Evolutionary conservation across 2,797 vertebrate genomes (phyloP).

Genomic region (Spinibarbus caldwelli): DNA sequence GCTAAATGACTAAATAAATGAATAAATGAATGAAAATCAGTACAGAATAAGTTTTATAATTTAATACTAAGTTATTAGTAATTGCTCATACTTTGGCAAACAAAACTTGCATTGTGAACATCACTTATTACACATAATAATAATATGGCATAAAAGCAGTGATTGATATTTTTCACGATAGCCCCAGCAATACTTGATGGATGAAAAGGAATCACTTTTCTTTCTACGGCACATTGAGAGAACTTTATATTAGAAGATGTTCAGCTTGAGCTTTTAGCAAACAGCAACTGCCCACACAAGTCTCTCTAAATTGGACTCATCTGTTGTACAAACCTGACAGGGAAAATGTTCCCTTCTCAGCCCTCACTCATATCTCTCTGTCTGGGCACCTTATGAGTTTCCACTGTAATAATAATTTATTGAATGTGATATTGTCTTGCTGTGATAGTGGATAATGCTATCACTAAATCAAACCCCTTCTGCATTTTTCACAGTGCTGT

Average conservation of each 20-base stretch:
- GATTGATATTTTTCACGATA: neutral
- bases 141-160: neutral
- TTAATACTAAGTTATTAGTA: neutral
- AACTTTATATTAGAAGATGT: slow-evolving; percentile 23
- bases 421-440: slow-evolving; percentile 28
- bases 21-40: too few species aligned
- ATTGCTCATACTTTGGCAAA: neutral
- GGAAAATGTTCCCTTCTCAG: slow-evolving; percentile 25
- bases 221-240: neutral
- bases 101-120: neutral
- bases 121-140: neutral
- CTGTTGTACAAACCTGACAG: slow-evolving; percentile 26
- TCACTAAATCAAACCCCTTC: slow-evolving; percentile 28
- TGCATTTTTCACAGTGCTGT: neutral
- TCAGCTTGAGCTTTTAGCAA: slow-evolving; percentile 23
- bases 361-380: slow-evolving; percentile 8
- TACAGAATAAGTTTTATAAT: neutral
- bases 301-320: slow-evolving; percentile 38
- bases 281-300: slow-evolving; percentile 35
- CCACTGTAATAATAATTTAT: slow-evolving; percentile 29
- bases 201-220: neutral
- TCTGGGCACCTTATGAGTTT: slow-evolving; percentile 41
- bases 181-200: neutral
- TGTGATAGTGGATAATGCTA: neutral
- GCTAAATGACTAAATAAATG: too few species aligned